Evolutionary conservation across 1,140 invertebrate genomes (phyloP), one percentile per base, ranked within the genome.

Genomic region (Amphibalanus amphitrite): DNA sequence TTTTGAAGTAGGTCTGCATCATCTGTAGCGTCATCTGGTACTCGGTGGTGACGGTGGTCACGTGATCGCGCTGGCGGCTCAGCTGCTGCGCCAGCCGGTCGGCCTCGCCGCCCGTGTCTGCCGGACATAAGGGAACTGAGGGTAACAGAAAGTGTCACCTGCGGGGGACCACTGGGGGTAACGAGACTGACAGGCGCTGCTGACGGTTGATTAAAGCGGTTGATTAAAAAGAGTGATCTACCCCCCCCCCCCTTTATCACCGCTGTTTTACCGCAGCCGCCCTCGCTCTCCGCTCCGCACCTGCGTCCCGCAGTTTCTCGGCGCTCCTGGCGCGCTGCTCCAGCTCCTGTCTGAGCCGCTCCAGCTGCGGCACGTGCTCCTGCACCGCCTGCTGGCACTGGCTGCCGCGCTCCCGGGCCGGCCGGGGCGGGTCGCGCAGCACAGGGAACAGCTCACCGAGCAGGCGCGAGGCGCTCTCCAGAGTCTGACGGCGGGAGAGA

Each of bases 21-120:
- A 88, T 88, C 76, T 90, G 86, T 33, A 91, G 76, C 26, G 93
- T 79, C 28, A 84, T 85, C 77, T 88, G 86, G 78, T 91, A 93
- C 73, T 92, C 86, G 17, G 85, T 84, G 40, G 87, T 82, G 67
- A 88, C 85, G 38, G 47, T 59, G 13, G 47, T 59, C 10, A 59
- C 23, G 1, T 59, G 47, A 20, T 59, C 47, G 10, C 47, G 10
- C 47, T 20, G 10, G 6, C 20, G 10, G 20, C 10, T 59, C 13
- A 59, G 47, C 20, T 59, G 10, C 20, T 23, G 47, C 47, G 23
- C 47, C 47, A 59, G 20, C 1, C 20, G 10, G 47, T 59, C 47
- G 1, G 47, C 47, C 17, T 59, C 47, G 17, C 47, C 47, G 1
- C 20, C 23, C 20, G 47, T 59, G 17, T 59, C 47, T 59, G 13